phyloP scores from a whole-genome alignment of 2,888 invertebrate genomes.

The Himalopsyche kuldschensis region DNA sequence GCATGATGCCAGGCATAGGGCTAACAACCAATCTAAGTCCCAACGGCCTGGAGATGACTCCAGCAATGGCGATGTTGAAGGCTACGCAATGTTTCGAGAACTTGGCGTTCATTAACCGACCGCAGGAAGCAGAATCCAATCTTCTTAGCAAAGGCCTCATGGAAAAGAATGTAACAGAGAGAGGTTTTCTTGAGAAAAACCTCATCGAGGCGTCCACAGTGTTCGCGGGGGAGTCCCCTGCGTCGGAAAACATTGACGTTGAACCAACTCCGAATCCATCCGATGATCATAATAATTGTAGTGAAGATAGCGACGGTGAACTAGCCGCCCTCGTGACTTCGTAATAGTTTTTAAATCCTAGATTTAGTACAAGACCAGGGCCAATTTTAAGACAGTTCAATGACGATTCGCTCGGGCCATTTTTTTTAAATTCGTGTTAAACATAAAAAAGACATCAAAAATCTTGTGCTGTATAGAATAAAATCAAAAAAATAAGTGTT shows the following conservation, averaged over 20 bases:
- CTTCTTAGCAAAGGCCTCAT: constrained; percentile 43
- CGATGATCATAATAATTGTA: constrained; percentile 30
- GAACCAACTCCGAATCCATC: constrained; percentile 23
- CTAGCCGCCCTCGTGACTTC: constrained; percentile 29
- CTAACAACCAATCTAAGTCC: constrained; percentile 67
- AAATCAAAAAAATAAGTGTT: not conserved
- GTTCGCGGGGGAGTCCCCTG: constrained; percentile 54
- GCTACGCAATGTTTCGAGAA: constrained; percentile 58
- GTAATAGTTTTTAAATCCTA: constrained; percentile 7
- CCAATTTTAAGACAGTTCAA: not conserved
- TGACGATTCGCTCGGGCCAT: not conserved
- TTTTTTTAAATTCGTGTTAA: not conserved
- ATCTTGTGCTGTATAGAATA: not conserved
- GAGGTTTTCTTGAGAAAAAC: constrained; percentile 49
- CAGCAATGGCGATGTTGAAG: constrained; percentile 65
- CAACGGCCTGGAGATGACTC: constrained; percentile 68
- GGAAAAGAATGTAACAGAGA: constrained; percentile 53
- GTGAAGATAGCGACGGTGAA: constrained; percentile 28
- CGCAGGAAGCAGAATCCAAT: constrained; percentile 44
- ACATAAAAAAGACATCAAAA: not conserved
- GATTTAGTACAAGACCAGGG: not conserved
- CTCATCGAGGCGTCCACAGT: constrained; percentile 43
- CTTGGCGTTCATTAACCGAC: constrained; percentile 54
- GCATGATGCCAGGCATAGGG: constrained; percentile 61
- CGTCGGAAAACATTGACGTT: constrained; percentile 45